Evolutionary conservation across 37 sponge, comb jelly and placozoan genomes (phyloP).

Genomic region (Hormiphora californensis): DNA sequence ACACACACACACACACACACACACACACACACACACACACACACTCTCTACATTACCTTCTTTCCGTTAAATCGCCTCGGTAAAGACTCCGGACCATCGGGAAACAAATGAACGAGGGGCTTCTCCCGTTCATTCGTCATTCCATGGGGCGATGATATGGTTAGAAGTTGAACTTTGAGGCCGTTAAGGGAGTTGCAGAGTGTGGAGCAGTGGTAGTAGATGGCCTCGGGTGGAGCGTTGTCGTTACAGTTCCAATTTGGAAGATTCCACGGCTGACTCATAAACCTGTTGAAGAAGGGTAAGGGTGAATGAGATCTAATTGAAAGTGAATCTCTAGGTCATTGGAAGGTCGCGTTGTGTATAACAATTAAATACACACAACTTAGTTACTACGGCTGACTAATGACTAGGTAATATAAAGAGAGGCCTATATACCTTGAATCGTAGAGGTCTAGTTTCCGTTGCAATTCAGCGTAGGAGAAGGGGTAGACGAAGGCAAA

Average conservation of each 20-base stretch:
- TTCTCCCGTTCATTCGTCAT: conserved; percentile 66
- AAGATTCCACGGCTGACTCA: conserved; percentile 12
- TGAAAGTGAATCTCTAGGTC: no score
- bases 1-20: conserved; percentile 12
- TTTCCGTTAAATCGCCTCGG: conserved; percentile 64
- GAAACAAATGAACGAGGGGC: conserved; percentile 73
- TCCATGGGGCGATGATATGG: conserved; percentile 74
- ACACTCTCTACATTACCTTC: conserved; percentile 61
- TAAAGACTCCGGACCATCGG: conserved; percentile 57
- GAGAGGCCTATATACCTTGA: neutral
- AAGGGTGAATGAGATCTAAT: neutral
- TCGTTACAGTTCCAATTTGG: conserved; percentile 19
- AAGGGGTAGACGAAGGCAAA: conserved; percentile 92
- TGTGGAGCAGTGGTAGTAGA: conserved; percentile 85
- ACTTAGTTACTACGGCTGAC: no score
- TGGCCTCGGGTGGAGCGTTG: conserved; percentile 2
- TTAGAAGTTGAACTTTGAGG: conserved; percentile 71
- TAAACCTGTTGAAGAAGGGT: neutral
- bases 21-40: conserved; percentile 14
- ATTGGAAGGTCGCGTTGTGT: no score
- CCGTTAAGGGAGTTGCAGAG: conserved; percentile 70
- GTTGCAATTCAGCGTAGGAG: conserved; percentile 82
- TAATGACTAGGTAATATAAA: no score
- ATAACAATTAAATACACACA: no score
- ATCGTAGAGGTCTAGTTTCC: conserved; percentile 60